Conservation (phyloP, 1,140 invertebrate genomes). For the Pseudoatta argentina region DNA sequence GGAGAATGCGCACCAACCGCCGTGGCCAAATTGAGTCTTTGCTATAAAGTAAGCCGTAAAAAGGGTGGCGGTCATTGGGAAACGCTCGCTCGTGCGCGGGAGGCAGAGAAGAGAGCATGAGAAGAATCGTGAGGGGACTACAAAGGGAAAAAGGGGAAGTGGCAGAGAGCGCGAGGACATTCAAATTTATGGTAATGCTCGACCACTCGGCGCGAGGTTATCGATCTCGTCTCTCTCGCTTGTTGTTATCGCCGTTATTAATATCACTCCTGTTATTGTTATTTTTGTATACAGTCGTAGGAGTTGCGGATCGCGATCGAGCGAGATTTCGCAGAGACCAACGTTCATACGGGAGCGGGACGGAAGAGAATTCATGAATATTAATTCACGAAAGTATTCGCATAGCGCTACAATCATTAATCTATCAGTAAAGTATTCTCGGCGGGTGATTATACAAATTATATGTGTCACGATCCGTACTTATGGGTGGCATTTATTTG, state of each 20-base stretch:
- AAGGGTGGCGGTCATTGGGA: slow-evolving; percentile 73
- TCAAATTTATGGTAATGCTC: slow-evolving; percentile 86
- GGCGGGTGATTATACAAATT: slow-evolving; percentile 46
- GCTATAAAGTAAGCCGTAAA: slow-evolving; percentile 85
- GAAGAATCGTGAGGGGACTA: slow-evolving; percentile 9
- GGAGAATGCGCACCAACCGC: slow-evolving; percentile 74
- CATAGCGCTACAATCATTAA: slow-evolving; percentile 33
- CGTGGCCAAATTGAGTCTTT: slow-evolving; percentile 85
- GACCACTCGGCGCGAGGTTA: slow-evolving; percentile 78
- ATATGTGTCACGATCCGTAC: slow-evolving; percentile 24
- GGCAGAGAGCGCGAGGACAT: slow-evolving; percentile 77
- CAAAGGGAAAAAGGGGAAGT: not conserved
- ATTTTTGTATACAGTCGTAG: slow-evolving; percentile 10
- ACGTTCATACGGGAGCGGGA: not conserved
- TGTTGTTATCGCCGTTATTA: slow-evolving; percentile 72
- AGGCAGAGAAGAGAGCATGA: not conserved
- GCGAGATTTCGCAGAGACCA: slow-evolving; percentile 8
- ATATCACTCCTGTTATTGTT: slow-evolving; percentile 66
- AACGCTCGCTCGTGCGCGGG: slow-evolving; percentile 69
- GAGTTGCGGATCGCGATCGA: slow-evolving; percentile 39
- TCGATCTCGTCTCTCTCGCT: slow-evolving; percentile 76
- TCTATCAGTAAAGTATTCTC: slow-evolving; percentile 36
- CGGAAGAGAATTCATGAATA: slow-evolving; percentile 39
- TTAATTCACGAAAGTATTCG: slow-evolving; percentile 25
- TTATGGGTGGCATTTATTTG: slow-evolving; percentile 17